phyloP scores from a whole-genome alignment of 2,888 invertebrate genomes.

The Geotrupes spiniger region DNA sequence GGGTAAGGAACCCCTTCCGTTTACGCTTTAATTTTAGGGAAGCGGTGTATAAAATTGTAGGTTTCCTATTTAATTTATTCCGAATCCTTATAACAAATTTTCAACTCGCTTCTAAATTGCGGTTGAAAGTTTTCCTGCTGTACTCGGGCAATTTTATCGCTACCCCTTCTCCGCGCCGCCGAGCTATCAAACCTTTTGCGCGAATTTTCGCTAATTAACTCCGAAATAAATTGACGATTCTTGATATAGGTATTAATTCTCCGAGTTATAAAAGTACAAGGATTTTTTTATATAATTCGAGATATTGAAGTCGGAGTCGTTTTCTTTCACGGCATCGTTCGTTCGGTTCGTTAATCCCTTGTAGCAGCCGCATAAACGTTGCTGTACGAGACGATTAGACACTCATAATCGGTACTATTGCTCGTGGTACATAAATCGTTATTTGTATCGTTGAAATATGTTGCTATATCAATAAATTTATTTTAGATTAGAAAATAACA shows the following conservation, averaged over 20 bases:
- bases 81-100: constrained; percentile 46
- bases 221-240: constrained; percentile 43
- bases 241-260: constrained; percentile 30
- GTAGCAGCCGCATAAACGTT: too few relatives aligned
- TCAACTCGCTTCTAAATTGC: constrained; percentile 44
- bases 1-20: constrained; percentile 14
- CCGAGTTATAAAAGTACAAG: constrained; percentile 11
- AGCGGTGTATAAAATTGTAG: constrained; percentile 30
- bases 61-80: constrained; percentile 43
- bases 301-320: constrained; percentile 1
- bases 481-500: too few relatives aligned
- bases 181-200: constrained; percentile 43
- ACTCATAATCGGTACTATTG: too few relatives aligned
- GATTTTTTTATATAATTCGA: too few relatives aligned
- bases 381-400: too few relatives aligned
- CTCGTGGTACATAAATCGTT: too few relatives aligned
- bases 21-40: constrained; percentile 28
- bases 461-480: too few relatives aligned
- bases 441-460: too few relatives aligned
- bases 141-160: constrained; percentile 40
- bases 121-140: constrained; percentile 41
- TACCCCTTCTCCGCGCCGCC: constrained; percentile 34
- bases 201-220: constrained; percentile 47
- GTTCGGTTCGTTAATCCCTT: too few relatives aligned
- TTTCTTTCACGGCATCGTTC: too few relatives aligned